Evolutionary conservation across 2,113 vertebrate species (phyloP), one percentile per base, ranked within the genome.

Genomic region (Archilochus colubris): DNA sequence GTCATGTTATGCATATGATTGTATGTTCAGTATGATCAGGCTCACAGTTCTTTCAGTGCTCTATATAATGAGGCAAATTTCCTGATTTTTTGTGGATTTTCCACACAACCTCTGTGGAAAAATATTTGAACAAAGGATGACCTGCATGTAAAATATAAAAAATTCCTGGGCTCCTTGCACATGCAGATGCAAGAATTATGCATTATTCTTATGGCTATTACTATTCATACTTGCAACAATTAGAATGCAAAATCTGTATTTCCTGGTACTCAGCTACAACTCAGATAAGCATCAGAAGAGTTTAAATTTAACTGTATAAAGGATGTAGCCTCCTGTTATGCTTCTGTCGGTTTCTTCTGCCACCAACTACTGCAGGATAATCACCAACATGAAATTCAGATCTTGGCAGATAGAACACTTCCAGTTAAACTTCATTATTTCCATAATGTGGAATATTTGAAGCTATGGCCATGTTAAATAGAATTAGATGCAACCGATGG

Each of bases 341-440:
- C 85, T 95, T 93, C 89, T 88, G 40, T 78, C 54, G 68, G 57
- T 86, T 93, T 81, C 61, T 90, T 94, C 76, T 90, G 88, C 89
- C 89, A 94, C 80, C 82, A 94, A 67, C 72, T 57, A 64, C 62
- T 81, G 79, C 73, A 86, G 66, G 36, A 48, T 40, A 95, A 66
- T 67, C 3, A 0, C 62, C 66, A 70, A 66, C 82, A 18, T 44
- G 51, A 95, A 86, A 85, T 50, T 70, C 85, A 55, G 63, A 76
- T 63, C 82, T 91, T 70, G 89, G 91, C 93, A 90, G 82, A 82
- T 88, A 86, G 82, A 96, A 83, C 1, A 10, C 10, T 68, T 93
- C 61, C 63, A 82, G 70, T 7, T 69, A 36, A 87, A 92, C 17
- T 64, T 82, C 36, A 14, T 57, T 4, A 73, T 91, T 93, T 86